phyloP scores from a whole-genome alignment of 2,888 invertebrate genomes.

The Andrena fulva region DNA sequence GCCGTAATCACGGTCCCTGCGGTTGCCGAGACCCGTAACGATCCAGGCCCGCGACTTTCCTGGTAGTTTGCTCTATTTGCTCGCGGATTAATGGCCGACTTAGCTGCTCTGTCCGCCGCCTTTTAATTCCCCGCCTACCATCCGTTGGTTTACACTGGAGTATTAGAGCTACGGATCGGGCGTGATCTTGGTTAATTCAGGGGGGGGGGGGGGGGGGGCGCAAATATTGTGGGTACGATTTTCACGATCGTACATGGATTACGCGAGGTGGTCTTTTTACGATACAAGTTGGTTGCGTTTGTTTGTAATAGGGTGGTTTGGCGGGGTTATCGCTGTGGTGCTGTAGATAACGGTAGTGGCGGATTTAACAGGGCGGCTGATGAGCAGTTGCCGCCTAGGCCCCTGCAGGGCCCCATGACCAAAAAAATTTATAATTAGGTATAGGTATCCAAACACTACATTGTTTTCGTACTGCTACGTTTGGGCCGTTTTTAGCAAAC shows the following conservation, averaged over 20 bases:
- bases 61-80: slow-evolving; percentile 31
- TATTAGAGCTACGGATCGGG: background rate
- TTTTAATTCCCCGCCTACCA: slow-evolving; percentile 29
- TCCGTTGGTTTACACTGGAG: slow-evolving; percentile 4
- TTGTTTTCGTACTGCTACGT: no score
- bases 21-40: slow-evolving; percentile 70
- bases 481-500: no score
- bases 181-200: slow-evolving; percentile 24
- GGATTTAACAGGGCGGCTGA: no score
- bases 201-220: background rate
- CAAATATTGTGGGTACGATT: background rate
- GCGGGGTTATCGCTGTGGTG: background rate
- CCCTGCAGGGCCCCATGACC: no score
- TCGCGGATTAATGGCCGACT: slow-evolving; percentile 29
- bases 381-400: no score
- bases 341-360: no score
- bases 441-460: no score
- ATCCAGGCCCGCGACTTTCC: slow-evolving; percentile 56
- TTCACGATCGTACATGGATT: background rate
- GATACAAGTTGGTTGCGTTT: background rate
- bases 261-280: background rate
- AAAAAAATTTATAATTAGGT: no score
- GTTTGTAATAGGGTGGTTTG: slow-evolving; percentile 1
- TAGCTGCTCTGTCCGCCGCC: slow-evolving; percentile 5
- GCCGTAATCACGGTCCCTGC: slow-evolving; percentile 70